Conservation (phyloP, 2,113 vertebrate genomes). For the Phyllostomus discolor region DNA sequence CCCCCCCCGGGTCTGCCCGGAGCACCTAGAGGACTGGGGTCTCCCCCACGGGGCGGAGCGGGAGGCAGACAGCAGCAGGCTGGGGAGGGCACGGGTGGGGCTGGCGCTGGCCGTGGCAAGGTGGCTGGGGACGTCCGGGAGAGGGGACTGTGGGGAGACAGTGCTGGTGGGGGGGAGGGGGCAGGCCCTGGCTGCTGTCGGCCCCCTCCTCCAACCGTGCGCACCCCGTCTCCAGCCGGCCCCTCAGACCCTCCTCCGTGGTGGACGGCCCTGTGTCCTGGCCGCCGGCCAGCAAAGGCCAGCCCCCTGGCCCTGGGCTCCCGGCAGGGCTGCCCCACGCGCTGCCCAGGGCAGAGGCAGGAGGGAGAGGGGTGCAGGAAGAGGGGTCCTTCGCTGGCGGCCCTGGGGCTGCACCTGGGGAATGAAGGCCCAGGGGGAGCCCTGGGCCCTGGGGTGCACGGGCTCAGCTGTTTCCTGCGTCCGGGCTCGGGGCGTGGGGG, state of each 20-base stretch:
- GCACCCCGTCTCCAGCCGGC: not conserved
- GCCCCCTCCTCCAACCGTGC: fast-evolving
- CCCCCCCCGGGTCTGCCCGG: not conserved
- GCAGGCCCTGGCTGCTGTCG: not conserved
- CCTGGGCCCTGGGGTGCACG: fast-evolving
- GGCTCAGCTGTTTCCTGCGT: not conserved
- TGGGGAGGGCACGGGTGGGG: not conserved
- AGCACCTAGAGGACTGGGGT: fast-evolving
- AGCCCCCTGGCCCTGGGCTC: not conserved
- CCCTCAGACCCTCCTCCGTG: not conserved
- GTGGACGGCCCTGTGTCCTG: no score
- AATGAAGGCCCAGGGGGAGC: not conserved
- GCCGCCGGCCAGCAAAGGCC: not conserved
- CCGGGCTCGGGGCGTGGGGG: fast-evolving
- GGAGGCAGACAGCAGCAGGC: fast-evolving
- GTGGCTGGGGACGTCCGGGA: fast-evolving
- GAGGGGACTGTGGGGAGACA: not conserved
- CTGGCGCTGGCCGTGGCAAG: fast-evolving
- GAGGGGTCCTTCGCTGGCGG: fast-evolving
- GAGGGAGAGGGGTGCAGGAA: fast-evolving
- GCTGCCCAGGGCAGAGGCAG: not conserved
- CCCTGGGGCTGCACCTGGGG: not conserved
- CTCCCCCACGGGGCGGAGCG: fast-evolving
- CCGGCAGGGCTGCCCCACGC: not conserved
- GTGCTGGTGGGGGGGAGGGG: not conserved